These are phyloP conservation scores for Aethina tumida DNA, from an alignment of 1,140 invertebrate genomes.

Conservation along the genomic window DNA sequence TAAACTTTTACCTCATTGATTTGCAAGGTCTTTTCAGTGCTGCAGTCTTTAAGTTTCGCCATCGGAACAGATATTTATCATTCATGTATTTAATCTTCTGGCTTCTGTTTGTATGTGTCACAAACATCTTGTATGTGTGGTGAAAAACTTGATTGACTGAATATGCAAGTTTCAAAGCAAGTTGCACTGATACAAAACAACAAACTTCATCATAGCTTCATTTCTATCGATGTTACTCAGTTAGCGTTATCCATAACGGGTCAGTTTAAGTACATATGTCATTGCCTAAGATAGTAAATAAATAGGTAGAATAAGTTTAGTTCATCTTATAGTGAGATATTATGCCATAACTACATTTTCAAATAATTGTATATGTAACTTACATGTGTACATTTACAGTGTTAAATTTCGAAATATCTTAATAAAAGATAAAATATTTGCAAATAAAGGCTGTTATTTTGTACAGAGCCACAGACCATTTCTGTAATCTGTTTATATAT, in stretches of 20 bases:
- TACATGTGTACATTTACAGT: too few species aligned
- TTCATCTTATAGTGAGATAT: too few species aligned
- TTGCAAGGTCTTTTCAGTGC: constrained; percentile 7
- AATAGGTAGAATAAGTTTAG: constrained; percentile 2
- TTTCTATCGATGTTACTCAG: too few species aligned
- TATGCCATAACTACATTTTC: too few species aligned
- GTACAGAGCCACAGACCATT: too few species aligned
- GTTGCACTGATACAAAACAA: too few species aligned
- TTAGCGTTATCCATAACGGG: too few species aligned
- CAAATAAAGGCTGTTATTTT: constrained; percentile 5
- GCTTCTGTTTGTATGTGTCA: constrained; percentile 14
- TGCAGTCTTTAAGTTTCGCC: constrained; percentile 1
- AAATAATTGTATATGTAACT: too few species aligned
- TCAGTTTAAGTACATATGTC: too few species aligned
- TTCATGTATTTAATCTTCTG: constrained; percentile 7
- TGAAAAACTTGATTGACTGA: constrained; percentile 1
- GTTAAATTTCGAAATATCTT: too few species aligned
- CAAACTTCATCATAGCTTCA: too few species aligned
- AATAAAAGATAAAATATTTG: constrained; percentile 8
- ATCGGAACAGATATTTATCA: constrained; percentile 2
- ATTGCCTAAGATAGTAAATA: background rate
- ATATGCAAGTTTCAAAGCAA: background rate
- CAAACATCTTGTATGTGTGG: background rate
- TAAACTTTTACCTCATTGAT: constrained; percentile 17
- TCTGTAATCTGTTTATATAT: constrained; percentile 9